Base-by-base conservation (phyloP, 1,140 invertebrate species). In the Arctopsyche grandis region DNA sequence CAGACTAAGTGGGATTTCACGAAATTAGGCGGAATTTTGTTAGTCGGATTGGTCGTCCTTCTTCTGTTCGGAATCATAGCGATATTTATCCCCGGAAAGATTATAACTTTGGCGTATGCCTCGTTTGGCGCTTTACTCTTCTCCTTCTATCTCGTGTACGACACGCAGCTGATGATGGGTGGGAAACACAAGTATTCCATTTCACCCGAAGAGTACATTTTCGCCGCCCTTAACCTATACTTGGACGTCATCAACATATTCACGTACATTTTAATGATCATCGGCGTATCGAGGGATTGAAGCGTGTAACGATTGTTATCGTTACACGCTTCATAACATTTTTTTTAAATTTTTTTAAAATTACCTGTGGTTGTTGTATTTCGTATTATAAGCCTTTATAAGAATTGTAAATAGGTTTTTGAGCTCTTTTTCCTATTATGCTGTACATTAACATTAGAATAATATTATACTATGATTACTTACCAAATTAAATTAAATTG, bases 1-100 rank as follows among this genome's bases (percentile, higher is more conserved):
- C 97, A 98, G 88, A 98, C 97, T 0, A 97, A 96, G 86, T 93
- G 90, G 84, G 97, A 99, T 88, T 98, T 99, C 86, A 99, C 97
- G 4, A 91, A 91, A 75, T 90, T 94, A 86, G 93, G 94, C 46
- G 95, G 94, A 0, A 86, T 93, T 14, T 86, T 98, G 9, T 92
- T 98, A 56, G 93, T 96, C 0, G 90, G 90, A 21, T 82, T 94
- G 5, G 88, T 98, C 0, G 89, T 97, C 0, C 90, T 99, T 1
- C 81, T 98, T 14, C 83, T 97, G 0, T 97, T 98, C 84, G 96
- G 96, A 83, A 86, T 94, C 91, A 84, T 98, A 46, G 88, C 92
- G 3, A 92, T 94, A 0, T 93, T 98, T 84, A 87, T 95, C n/a
- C 90, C 88, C 0, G 85, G 85, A 75, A 86, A 86, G 82, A 91